A percentile compares a stretch with the other conserved stretches of the same genome.
phyloP scores from a whole-genome alignment of 2,797 vertebrate species.

The Melanotaenia maccullochi region DNA sequence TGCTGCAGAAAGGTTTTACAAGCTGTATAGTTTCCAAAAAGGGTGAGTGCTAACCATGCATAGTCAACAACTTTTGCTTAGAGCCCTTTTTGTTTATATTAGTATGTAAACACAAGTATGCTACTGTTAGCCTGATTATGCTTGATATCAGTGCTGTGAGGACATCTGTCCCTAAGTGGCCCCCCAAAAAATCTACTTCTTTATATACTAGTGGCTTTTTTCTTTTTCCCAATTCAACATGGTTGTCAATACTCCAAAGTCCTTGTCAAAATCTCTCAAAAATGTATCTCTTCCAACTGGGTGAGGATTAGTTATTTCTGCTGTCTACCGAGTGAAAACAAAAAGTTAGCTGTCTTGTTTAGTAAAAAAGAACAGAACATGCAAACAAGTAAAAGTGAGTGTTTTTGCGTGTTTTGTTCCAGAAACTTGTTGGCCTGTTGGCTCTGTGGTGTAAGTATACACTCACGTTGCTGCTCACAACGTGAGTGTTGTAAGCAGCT shows the following conservation, averaged over 20 bases:
- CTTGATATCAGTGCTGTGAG: not conserved
- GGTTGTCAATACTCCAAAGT: conserved; percentile 5
- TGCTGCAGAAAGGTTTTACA: conserved; percentile 2
- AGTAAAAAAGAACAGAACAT: conserved; percentile 1
- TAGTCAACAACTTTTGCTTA: not conserved
- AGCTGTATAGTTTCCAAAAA: not conserved
- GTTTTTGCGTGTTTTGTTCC: conserved; percentile 8
- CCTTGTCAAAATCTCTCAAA: not conserved
- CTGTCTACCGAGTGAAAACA: conserved; percentile 2
- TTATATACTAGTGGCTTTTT: not conserved
- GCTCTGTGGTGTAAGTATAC: conserved; percentile 21
- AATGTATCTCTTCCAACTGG: not conserved
- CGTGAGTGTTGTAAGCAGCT: conserved; percentile 68
- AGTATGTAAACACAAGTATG: not conserved
- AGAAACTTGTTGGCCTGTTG: conserved; percentile 7
- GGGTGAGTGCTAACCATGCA: not conserved
- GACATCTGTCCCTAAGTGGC: not conserved
- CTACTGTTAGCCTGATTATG: not conserved
- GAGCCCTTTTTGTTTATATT: not conserved
- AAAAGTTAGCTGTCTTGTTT: not conserved
- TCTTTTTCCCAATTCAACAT: not conserved
- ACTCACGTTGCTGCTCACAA: conserved; percentile 16
- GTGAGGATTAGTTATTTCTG: not conserved
- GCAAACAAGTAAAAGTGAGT: not conserved
- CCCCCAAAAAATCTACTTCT: not conserved